Base-by-base conservation (phyloP, 2,797 vertebrate species). In the Acipenser ruthenus region DNA sequence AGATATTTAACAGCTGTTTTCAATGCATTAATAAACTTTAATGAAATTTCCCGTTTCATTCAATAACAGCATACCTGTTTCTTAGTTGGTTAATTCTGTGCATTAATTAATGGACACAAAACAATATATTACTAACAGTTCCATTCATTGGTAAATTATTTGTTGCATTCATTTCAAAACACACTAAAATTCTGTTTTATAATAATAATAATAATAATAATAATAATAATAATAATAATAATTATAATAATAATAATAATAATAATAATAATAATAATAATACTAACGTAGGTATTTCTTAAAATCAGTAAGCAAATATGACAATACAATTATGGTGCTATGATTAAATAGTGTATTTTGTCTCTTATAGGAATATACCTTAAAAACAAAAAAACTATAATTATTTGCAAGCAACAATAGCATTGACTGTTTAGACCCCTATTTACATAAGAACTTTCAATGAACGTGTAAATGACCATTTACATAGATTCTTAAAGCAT, bases 51-150 rank as follows among this genome's bases (percentile, higher is more conserved):
- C 2, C 0, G 2, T 37, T 37, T 37, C 23, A 37, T 37, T 37
- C 23, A 37, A 37, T 37, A 37, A 37, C 4, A 37, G 23, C 23
- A 37, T 37, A 37, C 23, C 23, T 37, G 23, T 37, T 37, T 37
- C 23, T 37, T 4, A 37, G 23, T 37, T 37, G 23, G 23, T 37
- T 37, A 37, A 37, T 8, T 37, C 23, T 47, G 60, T 48, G 61
- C 67, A 66, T 49, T 61, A 66, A 70, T 70, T 69, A 18, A 65
- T 70, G 68, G 65, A 67, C 65, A 65, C 2, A 6, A 55, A 60
- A 11, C 59, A n/a, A 58, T 64, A 59, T 13, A 49, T 68, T 52
- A 56, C 15, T 37, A 37, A 65, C 48, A 68, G 64, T 49, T n/a
- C 52, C 53, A 58, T 51, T 68, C 48, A 59, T 64, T 48, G 18